Evolutionary conservation across 2,888 invertebrate species (phyloP).

Genomic region (Pammene aurita): DNA sequence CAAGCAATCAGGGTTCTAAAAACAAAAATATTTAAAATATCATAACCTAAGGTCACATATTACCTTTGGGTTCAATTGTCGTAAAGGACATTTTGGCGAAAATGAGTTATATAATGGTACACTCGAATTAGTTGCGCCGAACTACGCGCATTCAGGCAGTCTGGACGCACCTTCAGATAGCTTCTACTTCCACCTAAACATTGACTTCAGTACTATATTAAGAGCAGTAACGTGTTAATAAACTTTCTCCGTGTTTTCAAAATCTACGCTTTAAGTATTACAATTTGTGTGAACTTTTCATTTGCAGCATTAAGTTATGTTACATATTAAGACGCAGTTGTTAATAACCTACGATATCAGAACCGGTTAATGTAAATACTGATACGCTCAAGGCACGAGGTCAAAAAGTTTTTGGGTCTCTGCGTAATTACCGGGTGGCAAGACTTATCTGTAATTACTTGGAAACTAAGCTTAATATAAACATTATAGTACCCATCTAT

Average conservation of each 20-base stretch:
- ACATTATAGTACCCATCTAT: not conserved
- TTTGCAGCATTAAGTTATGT: constrained; percentile 11
- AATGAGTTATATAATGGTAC: no score
- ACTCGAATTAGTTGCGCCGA: no score
- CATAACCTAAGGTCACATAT: no score
- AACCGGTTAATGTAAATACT: constrained; percentile 25
- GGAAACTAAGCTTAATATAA: constrained; percentile 16
- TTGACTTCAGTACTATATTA: not conserved
- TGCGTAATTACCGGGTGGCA: constrained; percentile 15
- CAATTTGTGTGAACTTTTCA: not conserved
- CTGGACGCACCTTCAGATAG: no score
- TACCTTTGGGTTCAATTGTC: no score
- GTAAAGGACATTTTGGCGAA: no score
- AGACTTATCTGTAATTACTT: constrained; percentile 17
- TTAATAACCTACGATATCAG: constrained; percentile 20
- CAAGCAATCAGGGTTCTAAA: no score
- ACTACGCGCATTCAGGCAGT: no score
- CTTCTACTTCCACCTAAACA: not conserved
- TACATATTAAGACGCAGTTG: constrained; percentile 12
- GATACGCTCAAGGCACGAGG: constrained; percentile 26
- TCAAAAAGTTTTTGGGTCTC: constrained; percentile 26
- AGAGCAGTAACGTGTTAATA: not conserved
- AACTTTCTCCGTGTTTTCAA: not conserved
- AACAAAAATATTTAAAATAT: no score
- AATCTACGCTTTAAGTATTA: not conserved